phyloP scores from a whole-genome alignment of 2,113 vertebrate species.

The Athene cunicularia region DNA sequence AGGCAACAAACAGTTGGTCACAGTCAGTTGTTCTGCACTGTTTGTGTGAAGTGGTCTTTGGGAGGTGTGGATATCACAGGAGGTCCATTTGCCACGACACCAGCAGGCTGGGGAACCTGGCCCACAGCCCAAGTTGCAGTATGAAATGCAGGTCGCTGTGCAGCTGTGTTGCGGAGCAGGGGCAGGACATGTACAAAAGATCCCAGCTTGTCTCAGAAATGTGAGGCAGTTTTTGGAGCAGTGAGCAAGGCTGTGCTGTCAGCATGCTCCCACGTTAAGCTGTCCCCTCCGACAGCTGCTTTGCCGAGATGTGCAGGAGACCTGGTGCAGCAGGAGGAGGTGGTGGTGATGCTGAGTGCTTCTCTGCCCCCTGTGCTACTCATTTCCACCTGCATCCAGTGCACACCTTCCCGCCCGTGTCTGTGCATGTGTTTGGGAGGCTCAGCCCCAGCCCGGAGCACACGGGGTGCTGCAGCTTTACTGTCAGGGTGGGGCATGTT shows the following conservation, averaged over 20 bases:
- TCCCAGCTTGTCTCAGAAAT: not conserved
- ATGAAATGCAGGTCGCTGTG: not conserved
- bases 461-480: not conserved
- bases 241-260: not conserved
- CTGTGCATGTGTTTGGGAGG: not conserved
- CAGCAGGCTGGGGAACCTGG: not conserved
- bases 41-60: not conserved
- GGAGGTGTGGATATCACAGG: not conserved
- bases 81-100: not conserved
- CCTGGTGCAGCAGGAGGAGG: not conserved
- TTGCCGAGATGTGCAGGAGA: not conserved
- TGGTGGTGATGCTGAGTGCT: not conserved
- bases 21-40: not conserved
- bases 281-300: not conserved
- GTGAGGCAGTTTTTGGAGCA: not conserved
- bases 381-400: not conserved
- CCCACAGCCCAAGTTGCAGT: not conserved
- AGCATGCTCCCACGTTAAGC: not conserved
- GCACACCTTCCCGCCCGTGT: not conserved
- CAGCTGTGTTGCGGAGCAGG: accelerated
- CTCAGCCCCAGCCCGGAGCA: not conserved
- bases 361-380: not conserved
- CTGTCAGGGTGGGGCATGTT: not conserved
- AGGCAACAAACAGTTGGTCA: not conserved
- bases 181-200: not conserved